These are phyloP conservation scores for Drepana arcuata DNA, from an alignment of 1,140 invertebrate genomes.

Conservation along the genomic window DNA sequence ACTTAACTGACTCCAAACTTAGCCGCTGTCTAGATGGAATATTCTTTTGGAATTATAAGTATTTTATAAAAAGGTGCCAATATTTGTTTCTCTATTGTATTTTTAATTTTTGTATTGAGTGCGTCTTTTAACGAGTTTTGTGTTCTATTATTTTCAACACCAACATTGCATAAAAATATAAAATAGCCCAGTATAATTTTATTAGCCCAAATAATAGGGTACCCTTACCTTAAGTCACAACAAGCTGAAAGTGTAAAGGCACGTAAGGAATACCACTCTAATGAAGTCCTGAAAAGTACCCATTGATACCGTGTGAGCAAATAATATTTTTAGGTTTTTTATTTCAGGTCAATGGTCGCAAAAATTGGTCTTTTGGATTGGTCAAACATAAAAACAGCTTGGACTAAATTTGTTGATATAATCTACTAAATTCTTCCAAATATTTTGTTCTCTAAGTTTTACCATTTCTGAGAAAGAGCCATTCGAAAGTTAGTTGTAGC, in stretches of 20 bases:
- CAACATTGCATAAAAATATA: too few species aligned
- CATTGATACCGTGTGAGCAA: neutral
- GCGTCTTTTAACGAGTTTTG: too few species aligned
- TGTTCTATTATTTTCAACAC: too few species aligned
- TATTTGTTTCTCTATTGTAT: too few species aligned
- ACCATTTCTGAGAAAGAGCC: neutral
- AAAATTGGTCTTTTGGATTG: neutral
- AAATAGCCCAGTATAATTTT: too few species aligned
- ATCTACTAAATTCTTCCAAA: neutral
- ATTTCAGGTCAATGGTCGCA: neutral
- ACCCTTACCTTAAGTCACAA: neutral
- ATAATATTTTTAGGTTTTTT: too few species aligned
- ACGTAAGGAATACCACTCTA: constrained; percentile 2
- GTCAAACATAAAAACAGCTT: constrained; percentile 1
- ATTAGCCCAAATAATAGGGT: too few species aligned
- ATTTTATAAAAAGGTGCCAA: too few species aligned
- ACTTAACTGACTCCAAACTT: too few species aligned
- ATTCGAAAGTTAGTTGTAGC: constrained; percentile 1
- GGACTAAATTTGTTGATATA: constrained; percentile 2
- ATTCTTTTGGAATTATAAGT: too few species aligned
- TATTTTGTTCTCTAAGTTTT: neutral
- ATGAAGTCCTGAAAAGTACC: constrained; percentile 2
- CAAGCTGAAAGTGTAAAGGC: neutral
- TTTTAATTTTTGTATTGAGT: too few species aligned
- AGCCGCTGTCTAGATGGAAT: too few species aligned